phyloP scores from a whole-genome alignment of 2,888 invertebrate genomes.

The Gisinianus flammeolus region DNA sequence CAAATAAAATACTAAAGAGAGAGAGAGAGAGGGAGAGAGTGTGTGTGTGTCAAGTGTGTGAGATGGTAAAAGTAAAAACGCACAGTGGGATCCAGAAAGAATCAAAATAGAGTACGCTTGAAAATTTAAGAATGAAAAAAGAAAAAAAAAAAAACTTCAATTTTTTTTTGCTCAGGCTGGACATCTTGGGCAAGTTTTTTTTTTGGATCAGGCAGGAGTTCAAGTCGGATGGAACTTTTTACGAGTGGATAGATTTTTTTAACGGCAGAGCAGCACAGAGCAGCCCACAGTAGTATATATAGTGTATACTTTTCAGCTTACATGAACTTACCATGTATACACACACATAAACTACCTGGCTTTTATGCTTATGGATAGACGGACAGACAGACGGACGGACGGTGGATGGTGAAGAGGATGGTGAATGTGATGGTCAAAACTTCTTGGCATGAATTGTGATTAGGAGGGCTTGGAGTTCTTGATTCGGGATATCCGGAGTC shows the following conservation, averaged over 20 bases:
- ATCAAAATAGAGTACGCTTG: neutral
- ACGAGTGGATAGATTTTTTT: neutral
- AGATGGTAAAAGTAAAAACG: neutral
- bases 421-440: neutral
- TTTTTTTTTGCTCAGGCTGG: neutral
- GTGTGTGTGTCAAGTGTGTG: neutral
- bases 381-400: neutral
- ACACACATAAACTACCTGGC: neutral
- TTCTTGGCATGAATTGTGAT: conserved; percentile 1
- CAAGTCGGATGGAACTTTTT: neutral
- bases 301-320: neutral
- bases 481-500: conserved; percentile 1
- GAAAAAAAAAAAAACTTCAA: neutral
- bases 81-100: neutral
- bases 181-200: neutral
- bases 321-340: neutral
- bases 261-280: neutral
- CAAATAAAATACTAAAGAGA: neutral
- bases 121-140: conserved; percentile 1
- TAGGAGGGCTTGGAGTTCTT: conserved; percentile 7
- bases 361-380: conserved; percentile 2
- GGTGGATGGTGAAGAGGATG: neutral
- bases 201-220: conserved; percentile 3
- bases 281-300: neutral
- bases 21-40: no score